Evolutionary conservation across 2,113 vertebrate species (phyloP), one percentile per base, ranked within the genome.

Genomic region (Athene cunicularia): DNA sequence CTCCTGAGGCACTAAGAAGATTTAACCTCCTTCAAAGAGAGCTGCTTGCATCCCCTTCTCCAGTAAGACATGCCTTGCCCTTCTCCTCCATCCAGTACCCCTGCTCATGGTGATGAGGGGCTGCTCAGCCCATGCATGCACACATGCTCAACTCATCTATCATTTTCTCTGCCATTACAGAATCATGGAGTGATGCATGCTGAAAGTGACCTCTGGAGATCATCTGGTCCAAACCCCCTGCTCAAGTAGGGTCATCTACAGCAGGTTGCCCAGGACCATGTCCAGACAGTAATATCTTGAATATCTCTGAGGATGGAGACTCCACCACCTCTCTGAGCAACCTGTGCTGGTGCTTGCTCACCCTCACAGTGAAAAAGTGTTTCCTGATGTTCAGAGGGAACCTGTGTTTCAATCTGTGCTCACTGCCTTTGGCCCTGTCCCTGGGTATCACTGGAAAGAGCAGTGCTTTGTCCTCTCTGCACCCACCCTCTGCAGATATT

Each of bases 101-200:
- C 45, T 63, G 33, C 19, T 50, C 6, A 66, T 3, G 10, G 23
- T 10, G 30, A 43, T 30, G 37, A 94, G 19, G n/a, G 17, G 43
- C 28, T 72, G 27, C 62, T 80, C 53, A 73, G 43, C 22, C 49
- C 18, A 14, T 19, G 39, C 45, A 22, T 0, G 0, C 9, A 30
- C n/a, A 67, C 9, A 30, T 3, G 2, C 17, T 28, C 28, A 30
- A 37, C 6, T 73, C 21, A 41, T 30, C 14, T 6, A 0, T 50
- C 26, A 22, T 72, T 49, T 75, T 60, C 41, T 82, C 23, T 93
- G 56, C n/a, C 4, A 8, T 35, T 30, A 52, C 35, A 72, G 37
- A 71, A 82, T 62, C 16, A 68, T 14, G 41, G 47, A 27, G 33
- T 24, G 23, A 23, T 33, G 24, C 20, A 33, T 2, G 8, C 27